phyloP scores from a whole-genome alignment of 1,140 invertebrate species.

The Drepana arcuata region DNA sequence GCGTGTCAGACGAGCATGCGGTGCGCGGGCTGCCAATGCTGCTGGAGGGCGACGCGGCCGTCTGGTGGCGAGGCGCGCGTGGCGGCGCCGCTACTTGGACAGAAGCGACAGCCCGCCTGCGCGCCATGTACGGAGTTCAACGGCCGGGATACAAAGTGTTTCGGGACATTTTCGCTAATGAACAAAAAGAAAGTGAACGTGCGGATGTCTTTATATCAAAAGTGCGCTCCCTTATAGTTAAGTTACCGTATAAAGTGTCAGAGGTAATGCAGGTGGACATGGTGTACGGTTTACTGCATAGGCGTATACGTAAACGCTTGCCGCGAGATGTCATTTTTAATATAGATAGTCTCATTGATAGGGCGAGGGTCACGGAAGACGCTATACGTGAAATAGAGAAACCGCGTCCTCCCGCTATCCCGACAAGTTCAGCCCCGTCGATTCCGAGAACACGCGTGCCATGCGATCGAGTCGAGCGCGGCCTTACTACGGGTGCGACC shows the following conservation, averaged over 20 bases:
- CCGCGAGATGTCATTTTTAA: neutral
- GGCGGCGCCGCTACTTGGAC: constrained; percentile 3
- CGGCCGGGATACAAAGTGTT: constrained; percentile 9
- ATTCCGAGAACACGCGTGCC: neutral
- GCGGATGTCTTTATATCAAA: constrained; percentile 4
- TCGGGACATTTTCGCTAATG: constrained; percentile 7
- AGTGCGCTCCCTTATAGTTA: neutral
- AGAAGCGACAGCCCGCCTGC: constrained; percentile 7
- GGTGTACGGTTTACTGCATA: neutral
- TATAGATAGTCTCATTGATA: neutral
- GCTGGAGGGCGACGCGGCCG: constrained; percentile 7
- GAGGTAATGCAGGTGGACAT: neutral
- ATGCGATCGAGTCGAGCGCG: neutral
- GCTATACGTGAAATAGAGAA: neutral
- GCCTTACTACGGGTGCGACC: too few species aligned
- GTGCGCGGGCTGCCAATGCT: constrained; percentile 12
- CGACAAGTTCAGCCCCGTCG: neutral
- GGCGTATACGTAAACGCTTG: neutral
- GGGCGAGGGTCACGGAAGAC: neutral
- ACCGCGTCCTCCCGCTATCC: neutral
- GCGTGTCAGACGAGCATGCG: constrained; percentile 11
- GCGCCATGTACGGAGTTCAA: constrained; percentile 3
- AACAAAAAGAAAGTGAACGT: constrained; percentile 1
- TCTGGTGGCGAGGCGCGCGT: constrained; percentile 15
- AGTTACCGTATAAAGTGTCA: neutral